Evolutionary conservation across 2,113 vertebrate genomes (phyloP).

Genomic region (Thinocorus orbignyianus): DNA sequence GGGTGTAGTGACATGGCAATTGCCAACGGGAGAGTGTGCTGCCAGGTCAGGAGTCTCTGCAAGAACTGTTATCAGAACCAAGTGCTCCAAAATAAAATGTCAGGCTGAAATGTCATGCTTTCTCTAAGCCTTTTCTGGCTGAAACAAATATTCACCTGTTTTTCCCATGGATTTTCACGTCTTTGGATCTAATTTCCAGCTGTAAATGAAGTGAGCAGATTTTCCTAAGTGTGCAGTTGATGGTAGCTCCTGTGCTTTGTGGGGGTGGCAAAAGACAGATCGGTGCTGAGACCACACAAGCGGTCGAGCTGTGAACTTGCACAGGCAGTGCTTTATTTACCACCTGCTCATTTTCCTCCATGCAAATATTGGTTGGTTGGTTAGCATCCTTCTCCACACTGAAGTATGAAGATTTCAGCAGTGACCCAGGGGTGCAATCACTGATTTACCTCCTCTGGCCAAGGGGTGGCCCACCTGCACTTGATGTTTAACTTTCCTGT

Average conservation of each 20-base stretch:
- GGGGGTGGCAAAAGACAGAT: background rate
- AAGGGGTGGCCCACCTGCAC: constrained; percentile 11
- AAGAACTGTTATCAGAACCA: background rate
- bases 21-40: background rate
- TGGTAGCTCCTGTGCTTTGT: background rate
- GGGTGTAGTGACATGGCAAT: background rate
- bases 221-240: background rate
- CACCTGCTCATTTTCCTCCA: background rate
- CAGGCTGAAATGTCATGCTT: constrained; percentile 20
- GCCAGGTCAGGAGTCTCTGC: background rate
- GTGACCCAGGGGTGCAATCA: background rate
- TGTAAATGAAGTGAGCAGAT: constrained; percentile 16
- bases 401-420: background rate
- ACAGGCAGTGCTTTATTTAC: background rate
- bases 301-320: background rate
- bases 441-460: background rate
- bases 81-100: constrained; percentile 3
- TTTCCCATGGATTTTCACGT: background rate
- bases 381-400: background rate
- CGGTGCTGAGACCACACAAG: background rate
- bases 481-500: background rate
- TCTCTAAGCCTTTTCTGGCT: constrained; percentile 17
- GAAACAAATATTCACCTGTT: background rate
- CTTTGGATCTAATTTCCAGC: constrained; percentile 15
- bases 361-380: background rate